Evolutionary conservation across 2,113 vertebrate species (phyloP).

Genomic region (Chaetodon trifascialis): DNA sequence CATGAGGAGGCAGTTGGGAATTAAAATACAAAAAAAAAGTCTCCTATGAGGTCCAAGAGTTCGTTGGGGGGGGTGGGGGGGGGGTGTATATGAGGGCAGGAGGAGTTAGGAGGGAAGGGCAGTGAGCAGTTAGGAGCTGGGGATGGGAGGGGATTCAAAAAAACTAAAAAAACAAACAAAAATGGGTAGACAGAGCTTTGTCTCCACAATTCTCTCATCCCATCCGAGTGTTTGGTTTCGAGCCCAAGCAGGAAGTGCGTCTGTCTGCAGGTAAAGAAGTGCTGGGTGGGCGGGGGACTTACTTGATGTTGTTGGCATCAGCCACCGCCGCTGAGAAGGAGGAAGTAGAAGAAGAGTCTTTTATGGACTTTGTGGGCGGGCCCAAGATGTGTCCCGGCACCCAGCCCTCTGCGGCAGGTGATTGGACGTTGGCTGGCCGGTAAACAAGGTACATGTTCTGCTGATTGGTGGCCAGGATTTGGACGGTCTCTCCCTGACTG

Average conservation of each 20-base stretch:
- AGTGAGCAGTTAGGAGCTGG: not conserved
- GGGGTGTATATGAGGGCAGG: not conserved
- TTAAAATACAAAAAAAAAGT: conserved; percentile 19
- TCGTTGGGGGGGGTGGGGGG: conserved; percentile 62
- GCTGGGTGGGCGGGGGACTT: conserved; percentile 89
- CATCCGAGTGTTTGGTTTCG: conserved; percentile 51
- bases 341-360: conserved; percentile 87
- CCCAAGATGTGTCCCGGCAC: conserved; percentile 93
- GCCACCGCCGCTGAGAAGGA: conserved; percentile 75
- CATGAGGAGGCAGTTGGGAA: conserved; percentile 10
- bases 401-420: conserved; percentile 97
- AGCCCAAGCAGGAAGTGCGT: conserved; percentile 40
- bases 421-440: conserved; percentile 92
- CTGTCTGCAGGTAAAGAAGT: conserved; percentile 60
- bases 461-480: conserved; percentile 96
- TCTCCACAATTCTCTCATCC: conserved; percentile 81
- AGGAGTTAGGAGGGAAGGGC: conserved; percentile 36
- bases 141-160: conserved; percentile 33
- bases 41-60: conserved; percentile 49
- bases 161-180: conserved; percentile 5
- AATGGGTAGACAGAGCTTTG: conserved; percentile 21
- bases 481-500: conserved; percentile 94
- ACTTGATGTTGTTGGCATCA: conserved; percentile 97
- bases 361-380: conserved; percentile 87
- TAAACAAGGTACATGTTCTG: conserved; percentile 99